Evolutionary conservation across 1,140 invertebrate genomes (phyloP), one percentile per base, ranked within the genome.

Genomic region (Condylostylus longicornis): DNA sequence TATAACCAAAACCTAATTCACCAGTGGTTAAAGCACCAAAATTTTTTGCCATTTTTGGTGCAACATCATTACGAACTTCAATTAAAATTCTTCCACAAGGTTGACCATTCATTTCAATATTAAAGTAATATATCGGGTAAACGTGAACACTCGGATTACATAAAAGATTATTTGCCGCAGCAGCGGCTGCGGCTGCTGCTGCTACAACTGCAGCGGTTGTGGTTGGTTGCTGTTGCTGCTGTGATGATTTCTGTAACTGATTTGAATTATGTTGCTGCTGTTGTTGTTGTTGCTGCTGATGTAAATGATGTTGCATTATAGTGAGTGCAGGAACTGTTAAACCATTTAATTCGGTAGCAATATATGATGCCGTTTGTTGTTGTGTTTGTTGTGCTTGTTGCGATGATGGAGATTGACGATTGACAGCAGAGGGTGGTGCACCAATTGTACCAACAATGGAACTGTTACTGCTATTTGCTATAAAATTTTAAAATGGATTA

Each of bases 1-100:
- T 79, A 50, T 83, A 85, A 18, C 80, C 77, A 37, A 79, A 70
- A 9, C 82, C 82, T 15, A 74, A 68, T 46, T 86, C 82, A 2
- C 84, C 82, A 0, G 78, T 82, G 9, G 80, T 73, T 3, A 94
- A 62, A 1, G 77, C 68, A 40, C 75, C 71, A 60, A 93, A 94
- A 61, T 94, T 94, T 54, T 85, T 82, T 17, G 82, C 78, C 71
- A 93, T 94, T 51, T 79, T 85, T 4, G 89, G 89, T 3, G 85
- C 85, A 5, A 77, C 74, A 59, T 91, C 82, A 6, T 75, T 75
- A 43, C 82, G 72, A 7, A 89, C 75, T 65, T 93, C 82, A 43
- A 88, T 79, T 4, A 88, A 71, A 34, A 89, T 72, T 13, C 83
- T 66, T 1, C 83, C 84, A 38, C 74, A 68, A 0, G 70, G 68